Evolutionary conservation across 2,797 vertebrate genomes (phyloP), one percentile per base, ranked within the genome.

Genomic region (Rhadinocentrus ornatus): DNA sequence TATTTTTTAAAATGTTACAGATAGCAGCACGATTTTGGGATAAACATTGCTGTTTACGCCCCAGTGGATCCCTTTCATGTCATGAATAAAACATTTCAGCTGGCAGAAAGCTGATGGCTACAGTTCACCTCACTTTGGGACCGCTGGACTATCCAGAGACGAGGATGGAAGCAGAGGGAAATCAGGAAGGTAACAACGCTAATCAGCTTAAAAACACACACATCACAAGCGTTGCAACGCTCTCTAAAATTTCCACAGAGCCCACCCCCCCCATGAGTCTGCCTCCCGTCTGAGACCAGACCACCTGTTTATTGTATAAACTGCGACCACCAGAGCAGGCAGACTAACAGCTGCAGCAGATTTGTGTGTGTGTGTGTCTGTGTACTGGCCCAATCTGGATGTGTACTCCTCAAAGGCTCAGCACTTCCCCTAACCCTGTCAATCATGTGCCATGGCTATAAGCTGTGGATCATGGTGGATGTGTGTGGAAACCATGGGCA

Each of bases 281-380:
- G 54, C 75, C 73, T 71, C 12, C 8, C 63, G 73, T 57, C 50
- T 53, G 0, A 52, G 50, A 75, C 26, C 46, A 18, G 60, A 75
- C 66, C 91, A 93, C 91, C 89, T 90, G 91, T 88, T 91, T 66
- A 89, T 93, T 93, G 88, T 93, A 80, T 69, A 67, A 83, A 81
- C 73, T 72, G 71, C 69, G 69, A 67, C 46, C 69, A 75, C 59
- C 18, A 41, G 59, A 68, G 66, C 76, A 69, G 18, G 22, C 80
- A 75, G 64, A 73, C 32, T 66, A 90, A 90, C 92, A 94, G 91
- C 87, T 92, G 91, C 75, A 56, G 37, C 44, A 4, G 61, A 6
- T 57, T 44, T 77, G 66, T 60, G 24, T 62, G 24, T 67, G 27
- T 75, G 24, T 65, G 66, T 44, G 34, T 52, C 32, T 60, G 57